Evolutionary conservation across 2,888 invertebrate genomes (phyloP).

Genomic region (Apeira syringaria): DNA sequence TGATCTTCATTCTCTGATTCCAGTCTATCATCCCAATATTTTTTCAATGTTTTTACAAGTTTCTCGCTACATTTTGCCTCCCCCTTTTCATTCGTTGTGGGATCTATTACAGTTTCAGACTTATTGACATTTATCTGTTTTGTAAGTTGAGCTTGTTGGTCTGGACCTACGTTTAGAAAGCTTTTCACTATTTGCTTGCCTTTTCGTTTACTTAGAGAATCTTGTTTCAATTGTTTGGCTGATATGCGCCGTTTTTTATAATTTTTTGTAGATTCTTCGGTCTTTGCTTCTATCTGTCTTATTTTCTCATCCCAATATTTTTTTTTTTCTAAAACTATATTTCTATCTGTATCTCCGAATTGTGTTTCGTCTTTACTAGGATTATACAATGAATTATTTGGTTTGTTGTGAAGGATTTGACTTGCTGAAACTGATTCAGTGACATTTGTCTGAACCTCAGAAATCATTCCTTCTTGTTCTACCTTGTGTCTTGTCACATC

Average conservation of each 20-base stretch:
- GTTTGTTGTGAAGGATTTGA: constrained; percentile 63
- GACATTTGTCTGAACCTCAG: constrained; percentile 80
- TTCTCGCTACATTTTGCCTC: constrained; percentile 41
- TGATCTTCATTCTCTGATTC: constrained; percentile 47
- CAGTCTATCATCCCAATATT: constrained; percentile 71
- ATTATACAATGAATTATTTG: no score
- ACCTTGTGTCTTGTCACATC: constrained; percentile 78
- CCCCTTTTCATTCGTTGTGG: constrained; percentile 24
- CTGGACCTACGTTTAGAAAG: constrained; percentile 50
- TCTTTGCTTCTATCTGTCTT: constrained; percentile 67
- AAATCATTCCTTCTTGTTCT: constrained; percentile 73
- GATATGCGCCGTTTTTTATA: constrained; percentile 59
- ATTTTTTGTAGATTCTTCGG: constrained; percentile 54
- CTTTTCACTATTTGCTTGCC: constrained; percentile 71
- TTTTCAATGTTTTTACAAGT: constrained; percentile 70
- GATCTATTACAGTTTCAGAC: constrained; percentile 29
- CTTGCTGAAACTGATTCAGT: constrained; percentile 82
- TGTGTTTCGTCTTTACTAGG: constrained; percentile 46
- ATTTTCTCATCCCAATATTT: constrained; percentile 80
- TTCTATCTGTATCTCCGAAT: constrained; percentile 56
- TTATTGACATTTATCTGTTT: constrained; percentile 25
- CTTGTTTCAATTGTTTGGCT: constrained; percentile 61
- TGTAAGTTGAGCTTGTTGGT: constrained; percentile 29
- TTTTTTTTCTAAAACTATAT: constrained; percentile 75
- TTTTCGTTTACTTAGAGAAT: constrained; percentile 71